Conservation (phyloP, 37 sponge, comb jelly and placozoan genomes). For the Ephydatia muelleri region DNA sequence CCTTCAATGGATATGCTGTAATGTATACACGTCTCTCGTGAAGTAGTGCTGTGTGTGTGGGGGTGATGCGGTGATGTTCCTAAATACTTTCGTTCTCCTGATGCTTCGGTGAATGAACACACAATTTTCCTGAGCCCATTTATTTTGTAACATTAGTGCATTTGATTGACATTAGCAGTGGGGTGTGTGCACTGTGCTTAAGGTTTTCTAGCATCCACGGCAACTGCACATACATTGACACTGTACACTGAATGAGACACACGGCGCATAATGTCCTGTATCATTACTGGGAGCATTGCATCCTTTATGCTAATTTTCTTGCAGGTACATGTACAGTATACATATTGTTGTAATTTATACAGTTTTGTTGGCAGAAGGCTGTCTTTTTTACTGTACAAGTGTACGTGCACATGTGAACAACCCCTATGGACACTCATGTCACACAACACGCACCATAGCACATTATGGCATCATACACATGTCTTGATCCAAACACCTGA, state of each 20-base stretch:
- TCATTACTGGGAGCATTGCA: neutral
- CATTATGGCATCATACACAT: neutral
- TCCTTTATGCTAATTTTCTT: too few relatives aligned
- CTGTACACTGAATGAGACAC: neutral
- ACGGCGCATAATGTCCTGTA: neutral
- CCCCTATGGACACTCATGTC: too few relatives aligned
- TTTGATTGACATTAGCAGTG: too few relatives aligned
- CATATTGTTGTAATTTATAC: too few relatives aligned
- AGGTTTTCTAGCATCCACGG: neutral
- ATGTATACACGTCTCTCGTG: too few relatives aligned
- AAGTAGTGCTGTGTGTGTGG: neutral
- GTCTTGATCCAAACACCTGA: too few relatives aligned
- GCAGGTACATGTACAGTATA: too few relatives aligned
- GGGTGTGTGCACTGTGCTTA: neutral
- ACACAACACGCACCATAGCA: neutral
- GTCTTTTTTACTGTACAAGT: neutral
- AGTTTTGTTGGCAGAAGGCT: neutral
- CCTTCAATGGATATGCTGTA: too few relatives aligned
- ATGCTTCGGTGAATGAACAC: neutral
- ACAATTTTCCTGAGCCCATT: too few relatives aligned
- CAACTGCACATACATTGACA: too few relatives aligned
- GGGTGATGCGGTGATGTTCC: slow-evolving; percentile 14
- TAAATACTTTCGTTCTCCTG: slow-evolving; percentile 29
- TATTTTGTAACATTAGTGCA: too few relatives aligned
- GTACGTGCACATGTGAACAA: neutral